Percentiles rank a stretch among this genome's conserved stretches.
These are phyloP conservation scores for Chrysopa pallens DNA, from an alignment of 1,140 invertebrate species.

Conservation along the genomic window DNA sequence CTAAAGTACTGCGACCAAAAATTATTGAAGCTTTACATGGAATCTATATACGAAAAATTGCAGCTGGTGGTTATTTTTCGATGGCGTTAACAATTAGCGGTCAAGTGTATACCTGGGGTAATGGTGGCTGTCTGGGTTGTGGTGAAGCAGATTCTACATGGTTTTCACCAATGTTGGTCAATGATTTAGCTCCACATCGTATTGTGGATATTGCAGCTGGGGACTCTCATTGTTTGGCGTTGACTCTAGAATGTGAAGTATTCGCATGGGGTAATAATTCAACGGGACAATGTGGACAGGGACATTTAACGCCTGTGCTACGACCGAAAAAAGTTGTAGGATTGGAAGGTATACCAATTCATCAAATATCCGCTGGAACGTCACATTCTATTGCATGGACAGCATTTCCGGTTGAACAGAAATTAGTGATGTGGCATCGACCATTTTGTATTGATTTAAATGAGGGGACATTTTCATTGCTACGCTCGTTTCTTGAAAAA, in stretches of 20 bases:
- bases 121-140: slow-evolving; percentile 35
- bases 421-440: slow-evolving; percentile 32
- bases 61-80: slow-evolving; percentile 37
- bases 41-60: slow-evolving; percentile 36
- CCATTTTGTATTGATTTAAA: slow-evolving; percentile 46
- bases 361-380: slow-evolving; percentile 45
- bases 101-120: slow-evolving; percentile 41
- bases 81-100: slow-evolving; percentile 38
- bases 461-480: slow-evolving; percentile 35
- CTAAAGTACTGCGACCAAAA: slow-evolving; percentile 37
- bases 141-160: slow-evolving; percentile 34
- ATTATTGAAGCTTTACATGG: slow-evolving; percentile 42
- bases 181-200: slow-evolving; percentile 19
- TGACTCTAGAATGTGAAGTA: slow-evolving; percentile 31
- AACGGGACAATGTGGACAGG: slow-evolving; percentile 52
- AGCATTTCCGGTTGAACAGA: slow-evolving; percentile 32
- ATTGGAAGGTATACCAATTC: slow-evolving; percentile 35
- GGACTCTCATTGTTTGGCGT: slow-evolving; percentile 38
- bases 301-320: slow-evolving; percentile 41
- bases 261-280: slow-evolving; percentile 50
- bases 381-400: slow-evolving; percentile 52
- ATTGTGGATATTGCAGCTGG: slow-evolving; percentile 32
- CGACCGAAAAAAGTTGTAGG: slow-evolving; percentile 40
- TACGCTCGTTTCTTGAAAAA: slow-evolving; percentile 37
- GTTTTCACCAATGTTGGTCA: slow-evolving; percentile 26